Conservation (phyloP, 2,113 vertebrate genomes). For the Xenopus borealis region DNA sequence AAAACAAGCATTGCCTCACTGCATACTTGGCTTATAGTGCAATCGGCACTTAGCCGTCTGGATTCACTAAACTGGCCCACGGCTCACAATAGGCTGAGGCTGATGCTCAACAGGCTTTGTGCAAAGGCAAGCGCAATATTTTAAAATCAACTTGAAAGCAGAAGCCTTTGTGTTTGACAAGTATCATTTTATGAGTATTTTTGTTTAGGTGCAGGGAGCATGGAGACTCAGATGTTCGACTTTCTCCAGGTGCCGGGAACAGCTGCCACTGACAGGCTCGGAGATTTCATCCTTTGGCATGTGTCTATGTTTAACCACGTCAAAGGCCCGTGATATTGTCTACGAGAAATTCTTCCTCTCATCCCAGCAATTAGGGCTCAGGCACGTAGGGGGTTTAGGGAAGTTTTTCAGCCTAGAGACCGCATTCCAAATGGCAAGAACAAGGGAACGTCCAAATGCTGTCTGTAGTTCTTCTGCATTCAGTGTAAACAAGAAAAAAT, state of each 20-base stretch:
- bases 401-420: too few species aligned
- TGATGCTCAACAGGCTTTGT: slow-evolving; percentile 49
- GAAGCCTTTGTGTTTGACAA: slow-evolving; percentile 58
- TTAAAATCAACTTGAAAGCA: slow-evolving; percentile 59
- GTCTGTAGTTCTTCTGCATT: background rate
- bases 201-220: slow-evolving; percentile 52
- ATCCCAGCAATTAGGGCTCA: too few species aligned
- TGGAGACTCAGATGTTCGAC: slow-evolving; percentile 56
- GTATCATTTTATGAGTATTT: slow-evolving; percentile 57
- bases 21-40: slow-evolving; percentile 37
- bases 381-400: too few species aligned
- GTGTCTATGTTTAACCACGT: slow-evolving; percentile 49
- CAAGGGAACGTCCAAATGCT: background rate
- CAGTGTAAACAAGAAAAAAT: too few species aligned
- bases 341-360: too few species aligned
- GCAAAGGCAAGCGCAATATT: slow-evolving; percentile 62
- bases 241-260: slow-evolving; percentile 61
- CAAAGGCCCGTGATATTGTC: background rate
- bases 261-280: slow-evolving; percentile 56
- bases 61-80: slow-evolving; percentile 47
- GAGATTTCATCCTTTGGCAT: slow-evolving; percentile 47
- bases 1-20: slow-evolving; percentile 46
- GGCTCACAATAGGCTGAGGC: background rate
- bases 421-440: too few species aligned
- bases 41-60: slow-evolving; percentile 53